Evolutionary conservation across 2,797 vertebrate species (phyloP), one percentile per base, ranked within the genome.

Genomic region (Arctocebus calabarensis): DNA sequence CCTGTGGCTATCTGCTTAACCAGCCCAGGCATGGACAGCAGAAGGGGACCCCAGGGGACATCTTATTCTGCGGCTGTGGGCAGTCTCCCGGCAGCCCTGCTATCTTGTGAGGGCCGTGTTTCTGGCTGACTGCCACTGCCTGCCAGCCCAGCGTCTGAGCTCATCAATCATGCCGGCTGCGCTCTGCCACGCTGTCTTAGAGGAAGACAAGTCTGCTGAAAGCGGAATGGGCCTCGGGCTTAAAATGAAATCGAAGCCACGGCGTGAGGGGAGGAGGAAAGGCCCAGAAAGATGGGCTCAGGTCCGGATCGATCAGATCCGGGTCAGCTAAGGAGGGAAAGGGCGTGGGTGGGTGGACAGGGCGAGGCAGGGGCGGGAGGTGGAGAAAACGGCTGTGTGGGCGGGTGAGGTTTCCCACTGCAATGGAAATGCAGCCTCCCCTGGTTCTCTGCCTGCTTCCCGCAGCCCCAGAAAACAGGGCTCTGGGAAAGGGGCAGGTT

Each of bases 51-150:
- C 62, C 70, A 11, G 40, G 71, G 82, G 87, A 43, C 59, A 48
- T 77, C 20, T 43, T 57, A 75, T 73, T 52, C 40, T 34, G 77
- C 73, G 78, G 90, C 77, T 79, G n/a, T n/a, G 23, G 48, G 40
- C 84, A 66, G 45, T 66, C 74, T 64, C 20, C 3, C 0, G 71
- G 66, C 22, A 1, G 43, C 83, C 82, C 62, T 85, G 94, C 84
- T 93, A 3, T 94, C 94, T 82, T 40, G 27, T 32, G 64, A 92
- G 78, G 85, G 74, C 59, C 4, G 0, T n/a, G 64, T 86, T 82
- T 87, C 90, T 96, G 92, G 90, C 95, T 92, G 77, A 27, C 94
- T 94, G 96, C 90, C 86, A 85, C 83, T 0, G 59, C 85, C 91
- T 84, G 93, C 95, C 88, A 77, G 88, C 92, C 22, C 22, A 40